Evolutionary conservation across 2,113 vertebrate species (phyloP), one percentile per base, ranked within the genome.

Genomic region (Numenius arquata): DNA sequence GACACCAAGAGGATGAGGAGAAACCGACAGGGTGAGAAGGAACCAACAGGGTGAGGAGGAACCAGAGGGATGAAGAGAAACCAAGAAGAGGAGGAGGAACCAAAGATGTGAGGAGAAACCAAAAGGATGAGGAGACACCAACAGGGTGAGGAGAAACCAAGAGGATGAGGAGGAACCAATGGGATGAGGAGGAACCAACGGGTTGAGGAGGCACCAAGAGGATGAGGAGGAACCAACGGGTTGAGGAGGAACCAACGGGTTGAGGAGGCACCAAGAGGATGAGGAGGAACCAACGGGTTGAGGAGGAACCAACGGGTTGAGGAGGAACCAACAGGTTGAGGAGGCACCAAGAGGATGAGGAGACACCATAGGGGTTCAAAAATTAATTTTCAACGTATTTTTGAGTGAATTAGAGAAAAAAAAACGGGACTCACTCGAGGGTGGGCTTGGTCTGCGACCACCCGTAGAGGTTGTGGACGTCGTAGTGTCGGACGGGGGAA

Each of bases 371-470:
- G 45, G 45, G 19, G 45, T 2, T 1, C 48, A 5, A 25, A 19
- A 15, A 19, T 25, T 20, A 11, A 27, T 52, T 61, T 87, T 43
- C 26, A 12, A 43, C 4, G 2, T n/a, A 9, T 36, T 70, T 38
- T 12, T 34, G 16, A 58, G 18, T n/a, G 6, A 41, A 9, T 34
- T 52, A 8, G 22, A 52, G 32, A 10, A 25, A 25, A 36, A 34
- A 58, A 36, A 61, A 50, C 0, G 5, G 9, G 17, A 98, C 98
- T 98, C 93, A 99, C 99, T 99, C 98, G 2, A 98, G 98, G 13
- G 99, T 99, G 21, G 99, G 98, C 87, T 99, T 98, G 52, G 98
- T 97, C 92, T 99, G 99, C 8, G 99, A 98, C 99, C 99, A 99
- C 15, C 99, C 99, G 0, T 99, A 99, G 40, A 99, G 97, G 94